These are phyloP conservation scores for Hipposideros armiger DNA, from an alignment of 2,113 vertebrate species.

Conservation along the genomic window DNA sequence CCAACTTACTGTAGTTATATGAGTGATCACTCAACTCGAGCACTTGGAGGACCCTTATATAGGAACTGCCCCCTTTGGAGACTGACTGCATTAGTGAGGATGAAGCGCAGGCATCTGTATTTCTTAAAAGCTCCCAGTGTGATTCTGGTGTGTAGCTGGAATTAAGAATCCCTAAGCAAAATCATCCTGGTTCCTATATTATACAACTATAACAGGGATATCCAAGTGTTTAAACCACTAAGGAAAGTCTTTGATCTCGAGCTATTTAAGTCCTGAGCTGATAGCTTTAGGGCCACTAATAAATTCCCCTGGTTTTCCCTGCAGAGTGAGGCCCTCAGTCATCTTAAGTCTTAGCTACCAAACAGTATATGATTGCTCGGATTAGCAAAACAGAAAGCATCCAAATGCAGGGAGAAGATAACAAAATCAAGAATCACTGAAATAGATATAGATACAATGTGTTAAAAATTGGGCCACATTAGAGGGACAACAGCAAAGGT, in stretches of 20 bases:
- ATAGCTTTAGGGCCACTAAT: neutral
- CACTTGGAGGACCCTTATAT: neutral
- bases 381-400: conserved; percentile 38
- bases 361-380: neutral
- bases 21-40: neutral
- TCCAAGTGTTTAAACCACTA: neutral
- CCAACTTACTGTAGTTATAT: neutral
- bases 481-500: neutral
- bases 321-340: neutral
- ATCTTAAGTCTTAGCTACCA: neutral
- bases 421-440: conserved; percentile 1
- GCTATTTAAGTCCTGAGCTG: neutral
- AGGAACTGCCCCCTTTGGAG: neutral
- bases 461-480: neutral
- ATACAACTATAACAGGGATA: neutral
- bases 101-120: neutral
- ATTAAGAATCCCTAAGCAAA: conserved; percentile 10
- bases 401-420: neutral
- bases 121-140: neutral
- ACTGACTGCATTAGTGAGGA: neutral
- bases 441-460: neutral
- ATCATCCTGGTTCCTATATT: neutral
- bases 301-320: neutral
- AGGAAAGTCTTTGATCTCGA: conserved; percentile 27
- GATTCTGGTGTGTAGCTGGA: conserved; percentile 13